Conservation (phyloP, 1,140 invertebrate species). For the Ylistrum balloti region DNA sequence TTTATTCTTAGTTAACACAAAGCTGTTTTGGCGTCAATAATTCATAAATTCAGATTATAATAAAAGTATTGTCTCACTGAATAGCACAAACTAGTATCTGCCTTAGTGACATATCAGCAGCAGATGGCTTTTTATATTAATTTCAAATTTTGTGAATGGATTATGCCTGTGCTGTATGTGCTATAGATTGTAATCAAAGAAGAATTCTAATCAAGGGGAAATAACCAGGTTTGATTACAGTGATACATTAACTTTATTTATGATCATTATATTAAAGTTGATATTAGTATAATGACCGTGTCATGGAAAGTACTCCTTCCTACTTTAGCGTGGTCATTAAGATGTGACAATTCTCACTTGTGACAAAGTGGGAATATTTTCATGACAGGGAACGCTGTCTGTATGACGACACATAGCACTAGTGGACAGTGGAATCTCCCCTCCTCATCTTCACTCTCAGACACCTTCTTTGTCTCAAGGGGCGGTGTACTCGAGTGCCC, state of each 20-base stretch:
- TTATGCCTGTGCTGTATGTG: neutral
- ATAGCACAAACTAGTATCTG: neutral
- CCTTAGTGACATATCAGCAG: neutral
- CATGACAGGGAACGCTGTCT: neutral
- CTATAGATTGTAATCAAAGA: neutral
- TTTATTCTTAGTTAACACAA: neutral
- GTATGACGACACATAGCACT: neutral
- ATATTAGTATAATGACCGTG: slow-evolving; percentile 8
- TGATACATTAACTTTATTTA: slow-evolving; percentile 3
- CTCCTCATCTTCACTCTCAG: neutral
- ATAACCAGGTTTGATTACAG: neutral
- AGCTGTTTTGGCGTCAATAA: neutral
- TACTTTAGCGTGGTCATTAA: neutral
- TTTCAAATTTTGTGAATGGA: neutral
- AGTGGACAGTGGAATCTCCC: neutral
- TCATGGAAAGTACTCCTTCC: neutral
- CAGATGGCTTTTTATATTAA: neutral
- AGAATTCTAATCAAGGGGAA: neutral
- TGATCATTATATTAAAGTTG: neutral
- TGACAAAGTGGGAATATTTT: neutral
- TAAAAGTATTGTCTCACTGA: neutral
- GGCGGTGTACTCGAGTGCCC: neutral
- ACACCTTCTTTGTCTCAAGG: neutral
- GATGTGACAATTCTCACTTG: neutral
- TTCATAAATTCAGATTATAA: neutral